Evolutionary conservation across 2,113 vertebrate genomes (phyloP).

Genomic region (Dipodomys stephensi): DNA sequence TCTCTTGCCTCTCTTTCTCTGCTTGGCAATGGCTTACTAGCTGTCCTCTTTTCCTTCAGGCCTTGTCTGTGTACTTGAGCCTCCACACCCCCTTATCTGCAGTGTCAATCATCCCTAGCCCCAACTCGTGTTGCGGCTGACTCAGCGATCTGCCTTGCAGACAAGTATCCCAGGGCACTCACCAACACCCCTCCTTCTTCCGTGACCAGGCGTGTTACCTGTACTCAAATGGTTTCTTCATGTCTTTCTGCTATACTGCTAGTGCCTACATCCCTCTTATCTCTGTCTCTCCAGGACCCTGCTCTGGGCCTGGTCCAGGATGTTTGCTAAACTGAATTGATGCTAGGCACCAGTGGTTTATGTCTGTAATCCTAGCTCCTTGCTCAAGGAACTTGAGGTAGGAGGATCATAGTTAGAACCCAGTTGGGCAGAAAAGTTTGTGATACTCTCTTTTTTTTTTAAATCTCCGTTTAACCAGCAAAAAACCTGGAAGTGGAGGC

Average conservation of each 20-base stretch:
- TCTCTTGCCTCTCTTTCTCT: background rate
- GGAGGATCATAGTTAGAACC: no score
- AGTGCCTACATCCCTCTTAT: background rate
- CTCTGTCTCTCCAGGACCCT: background rate
- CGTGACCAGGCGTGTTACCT: rapidly evolving
- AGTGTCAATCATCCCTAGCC: background rate
- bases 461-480: no score
- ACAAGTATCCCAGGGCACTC: background rate
- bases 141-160: background rate
- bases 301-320: background rate
- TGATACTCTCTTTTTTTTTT: no score
- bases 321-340: background rate
- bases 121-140: background rate
- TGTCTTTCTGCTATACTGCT: background rate
- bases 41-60: background rate
- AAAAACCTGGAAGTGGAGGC: no score
- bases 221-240: background rate
- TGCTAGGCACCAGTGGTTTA: no score
- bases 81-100: background rate
- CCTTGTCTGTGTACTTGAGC: no score
- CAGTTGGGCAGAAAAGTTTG: no score
- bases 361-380: no score
- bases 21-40: background rate
- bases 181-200: background rate
- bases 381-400: no score